Percentiles rank a stretch among this genome's conserved stretches.
phyloP scores from a whole-genome alignment of 2,113 vertebrate genomes.

The Dicerorhinus sumatrensis region DNA sequence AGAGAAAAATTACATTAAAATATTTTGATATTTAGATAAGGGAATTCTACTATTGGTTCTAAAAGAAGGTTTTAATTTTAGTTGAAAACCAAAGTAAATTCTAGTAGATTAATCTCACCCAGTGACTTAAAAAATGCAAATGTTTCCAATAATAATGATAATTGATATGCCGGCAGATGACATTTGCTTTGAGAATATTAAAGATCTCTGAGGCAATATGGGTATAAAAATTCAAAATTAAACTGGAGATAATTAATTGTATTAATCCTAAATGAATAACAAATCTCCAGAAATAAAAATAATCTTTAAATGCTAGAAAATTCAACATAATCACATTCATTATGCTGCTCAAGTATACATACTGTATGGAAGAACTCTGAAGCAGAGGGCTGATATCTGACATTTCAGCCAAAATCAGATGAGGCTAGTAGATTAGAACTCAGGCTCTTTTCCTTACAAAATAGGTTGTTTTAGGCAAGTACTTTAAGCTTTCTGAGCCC shows the following conservation, averaged over 20 bases:
- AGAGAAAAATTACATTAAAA: slow-evolving; percentile 57
- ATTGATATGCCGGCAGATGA: slow-evolving; percentile 64
- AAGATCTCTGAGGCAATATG: slow-evolving; percentile 50
- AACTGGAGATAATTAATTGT: slow-evolving; percentile 74
- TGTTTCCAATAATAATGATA: slow-evolving; percentile 73
- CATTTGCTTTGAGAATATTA: slow-evolving; percentile 76
- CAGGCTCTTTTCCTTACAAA: not conserved
- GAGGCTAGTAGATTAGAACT: not conserved
- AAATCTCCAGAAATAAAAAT: slow-evolving; percentile 59
- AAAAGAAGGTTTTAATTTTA: slow-evolving; percentile 61
- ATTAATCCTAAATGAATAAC: slow-evolving; percentile 57
- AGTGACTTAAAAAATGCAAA: slow-evolving; percentile 72
- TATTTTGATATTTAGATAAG: slow-evolving; percentile 66
- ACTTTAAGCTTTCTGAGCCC: not conserved
- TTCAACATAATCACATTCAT: slow-evolving; percentile 44
- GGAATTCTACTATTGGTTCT: slow-evolving; percentile 46
- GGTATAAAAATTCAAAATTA: slow-evolving; percentile 77
- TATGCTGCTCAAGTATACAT: not conserved
- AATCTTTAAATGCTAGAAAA: slow-evolving; percentile 40
- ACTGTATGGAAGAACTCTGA: not conserved
- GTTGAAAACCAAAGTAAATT: slow-evolving; percentile 68
- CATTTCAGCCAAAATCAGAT: not conserved
- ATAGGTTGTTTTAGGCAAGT: not conserved
- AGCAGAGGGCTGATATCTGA: not conserved
- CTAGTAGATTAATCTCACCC: slow-evolving; percentile 29